Conservation (phyloP, 2,797 vertebrate genomes). For the Lagorchestes hirsutus region DNA sequence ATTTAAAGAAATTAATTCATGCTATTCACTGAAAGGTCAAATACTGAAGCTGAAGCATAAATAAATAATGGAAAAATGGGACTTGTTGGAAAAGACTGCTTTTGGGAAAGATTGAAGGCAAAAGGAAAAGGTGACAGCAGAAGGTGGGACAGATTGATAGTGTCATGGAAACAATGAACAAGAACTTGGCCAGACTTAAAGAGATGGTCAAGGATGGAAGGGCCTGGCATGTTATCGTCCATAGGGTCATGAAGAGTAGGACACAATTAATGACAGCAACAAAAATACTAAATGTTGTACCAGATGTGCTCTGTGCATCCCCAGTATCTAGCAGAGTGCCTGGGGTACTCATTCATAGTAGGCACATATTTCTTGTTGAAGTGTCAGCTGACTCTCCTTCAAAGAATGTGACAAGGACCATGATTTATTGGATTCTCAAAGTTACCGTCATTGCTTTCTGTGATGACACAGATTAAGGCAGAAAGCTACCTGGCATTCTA, state of each 20-base stretch:
- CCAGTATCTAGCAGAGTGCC: background rate
- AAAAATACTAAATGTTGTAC: background rate
- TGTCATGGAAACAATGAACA: background rate
- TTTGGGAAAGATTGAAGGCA: background rate
- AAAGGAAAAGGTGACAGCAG: background rate
- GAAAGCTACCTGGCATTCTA: background rate
- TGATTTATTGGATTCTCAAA: background rate
- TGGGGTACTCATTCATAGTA: no score
- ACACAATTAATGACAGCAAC: background rate
- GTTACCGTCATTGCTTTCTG: background rate
- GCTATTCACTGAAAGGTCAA: background rate
- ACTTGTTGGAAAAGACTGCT: background rate
- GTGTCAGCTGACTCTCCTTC: background rate
- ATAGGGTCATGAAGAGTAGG: background rate
- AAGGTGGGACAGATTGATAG: no score
- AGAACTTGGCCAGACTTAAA: background rate
- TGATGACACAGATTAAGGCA: background rate
- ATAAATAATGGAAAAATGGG: background rate
- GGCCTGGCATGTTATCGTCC: background rate
- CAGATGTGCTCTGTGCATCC: background rate
- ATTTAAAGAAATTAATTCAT: background rate
- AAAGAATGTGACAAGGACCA: background rate
- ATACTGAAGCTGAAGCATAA: background rate
- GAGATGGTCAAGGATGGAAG: background rate
- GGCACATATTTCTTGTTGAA: background rate